A percentile compares a stretch with the other conserved stretches of the same genome.
These are phyloP conservation scores for Lagodon rhomboides DNA, from an alignment of 2,797 vertebrate genomes.

Conservation along the genomic window DNA sequence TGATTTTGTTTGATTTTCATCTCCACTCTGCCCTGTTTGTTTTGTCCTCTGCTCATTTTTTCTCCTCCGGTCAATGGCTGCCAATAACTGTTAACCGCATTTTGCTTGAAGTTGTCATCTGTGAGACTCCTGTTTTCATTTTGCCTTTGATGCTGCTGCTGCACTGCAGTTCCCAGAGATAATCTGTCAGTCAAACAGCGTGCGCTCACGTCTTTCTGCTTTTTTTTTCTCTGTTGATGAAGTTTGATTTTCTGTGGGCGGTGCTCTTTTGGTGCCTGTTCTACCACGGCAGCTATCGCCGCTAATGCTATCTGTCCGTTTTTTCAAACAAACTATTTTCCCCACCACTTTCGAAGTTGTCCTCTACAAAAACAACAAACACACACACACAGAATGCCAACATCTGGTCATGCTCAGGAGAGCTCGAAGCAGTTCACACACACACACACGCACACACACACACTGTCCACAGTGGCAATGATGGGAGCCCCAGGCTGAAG, in stretches of 20 bases:
- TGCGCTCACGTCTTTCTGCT: neutral
- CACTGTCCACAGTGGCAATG: constrained; percentile 38
- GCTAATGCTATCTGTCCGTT: constrained; percentile 12
- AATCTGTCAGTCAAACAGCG: constrained; percentile 25
- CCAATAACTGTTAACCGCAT: constrained; percentile 20
- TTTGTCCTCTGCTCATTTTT: constrained; percentile 27
- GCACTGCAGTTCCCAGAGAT: neutral
- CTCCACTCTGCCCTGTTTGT: constrained; percentile 24
- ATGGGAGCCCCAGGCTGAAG: constrained; percentile 62
- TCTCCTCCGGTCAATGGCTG: constrained; percentile 31
- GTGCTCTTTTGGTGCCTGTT: constrained; percentile 9
- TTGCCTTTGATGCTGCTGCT: neutral
- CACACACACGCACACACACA: constrained; percentile 40
- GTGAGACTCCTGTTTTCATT: constrained; percentile 8
- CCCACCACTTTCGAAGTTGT: constrained; percentile 38
- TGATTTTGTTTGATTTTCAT: constrained; percentile 51
- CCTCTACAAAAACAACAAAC: constrained; percentile 28
- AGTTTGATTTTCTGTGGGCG: constrained; percentile 23
- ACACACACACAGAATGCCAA: constrained; percentile 13
- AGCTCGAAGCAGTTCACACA: constrained; percentile 42
- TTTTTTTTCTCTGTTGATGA: neutral
- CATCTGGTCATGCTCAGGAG: constrained; percentile 55
- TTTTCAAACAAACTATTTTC: constrained; percentile 5
- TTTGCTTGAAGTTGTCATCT: constrained; percentile 22
- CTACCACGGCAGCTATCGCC: neutral